These are phyloP conservation scores for Neoitamus cyanurus DNA, from an alignment of 2,888 invertebrate species.

Conservation along the genomic window DNA sequence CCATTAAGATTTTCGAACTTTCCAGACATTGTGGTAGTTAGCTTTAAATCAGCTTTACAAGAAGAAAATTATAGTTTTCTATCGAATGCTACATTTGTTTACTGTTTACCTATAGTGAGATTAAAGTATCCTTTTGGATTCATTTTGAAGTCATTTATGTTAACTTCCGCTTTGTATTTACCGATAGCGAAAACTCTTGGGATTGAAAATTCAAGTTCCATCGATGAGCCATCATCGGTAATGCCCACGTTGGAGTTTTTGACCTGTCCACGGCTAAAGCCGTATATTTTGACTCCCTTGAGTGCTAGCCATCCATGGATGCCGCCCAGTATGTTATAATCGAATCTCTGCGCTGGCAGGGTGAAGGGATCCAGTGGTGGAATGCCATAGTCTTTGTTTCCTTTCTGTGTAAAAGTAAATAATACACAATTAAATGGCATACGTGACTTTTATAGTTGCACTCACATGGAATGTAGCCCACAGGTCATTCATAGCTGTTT, in stretches of 20 bases:
- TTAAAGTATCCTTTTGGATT: slow-evolving; percentile 71
- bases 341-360: slow-evolving; percentile 59
- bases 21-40: slow-evolving; percentile 71
- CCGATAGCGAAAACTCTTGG: slow-evolving; percentile 71
- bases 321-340: slow-evolving; percentile 58
- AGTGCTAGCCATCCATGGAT: slow-evolving; percentile 62
- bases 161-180: slow-evolving; percentile 72
- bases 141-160: slow-evolving; percentile 71
- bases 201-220: slow-evolving; percentile 69
- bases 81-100: background rate
- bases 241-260: slow-evolving; percentile 70
- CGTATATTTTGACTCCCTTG: slow-evolving; percentile 69
- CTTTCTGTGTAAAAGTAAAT: slow-evolving; percentile 56
- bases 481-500: slow-evolving; percentile 69
- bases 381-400: slow-evolving; percentile 62
- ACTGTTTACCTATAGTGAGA: background rate
- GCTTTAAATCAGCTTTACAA: slow-evolving; percentile 69
- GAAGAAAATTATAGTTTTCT: slow-evolving; percentile 14
- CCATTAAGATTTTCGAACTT: slow-evolving; percentile 69
- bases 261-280: slow-evolving; percentile 69
- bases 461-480: slow-evolving; percentile 63
- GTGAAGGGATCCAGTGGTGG: slow-evolving; percentile 63
- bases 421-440: background rate
- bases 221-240: slow-evolving; percentile 72
- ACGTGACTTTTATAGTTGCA: background rate